Base-by-base conservation (phyloP, 2,888 invertebrate species). In the Notodonta dromedarius region DNA sequence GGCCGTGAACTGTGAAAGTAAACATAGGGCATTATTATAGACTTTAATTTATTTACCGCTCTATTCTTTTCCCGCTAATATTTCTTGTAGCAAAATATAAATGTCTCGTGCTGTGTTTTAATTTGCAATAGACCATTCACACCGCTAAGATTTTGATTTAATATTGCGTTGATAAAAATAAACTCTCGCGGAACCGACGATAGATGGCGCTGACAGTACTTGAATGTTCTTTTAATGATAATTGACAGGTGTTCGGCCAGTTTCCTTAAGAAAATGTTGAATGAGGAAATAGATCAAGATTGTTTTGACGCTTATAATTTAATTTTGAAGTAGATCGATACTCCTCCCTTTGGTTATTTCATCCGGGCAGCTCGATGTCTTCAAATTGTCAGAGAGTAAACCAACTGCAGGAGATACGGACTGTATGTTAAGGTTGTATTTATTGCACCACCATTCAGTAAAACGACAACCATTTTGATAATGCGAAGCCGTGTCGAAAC, bases 1-100 rank as follows among this genome's bases (percentile, higher is more conserved):
- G 89, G 82, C 88, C 89, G 81, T 90, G 88, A 89, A 89, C 88
- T 82, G 84, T 80, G 82, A 82, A 86, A 87, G 87, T 89, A 87
- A 89, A 89, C 89, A 87, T 72, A 80, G 82, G 74, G 76, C 78
- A 54, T 54, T 83, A 80, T 74, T 83, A 80, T 74, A 70, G 71
- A 74, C 61, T 80, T 74, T 82, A 79, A 82, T 79, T 84, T 78
- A 79, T 79, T 80, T 81, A 77, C 78, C 66, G 71, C 70, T 67
- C 63, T 64, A 74, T 77, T 80, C 66, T 80, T 78, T 78, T 80
- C 75, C 55, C 56, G 60, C 54, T 57, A 50, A 57, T 63, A 70
- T 68, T 73, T 66, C 69, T 69, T 62, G 61, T 66, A 63, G 61
- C 65, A 46, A 63, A 60, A 56, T 56, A 60, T 44, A 61, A 66